Evolutionary conservation across 2,797 vertebrate species (phyloP).

Genomic region (Babyrousa celebensis): DNA sequence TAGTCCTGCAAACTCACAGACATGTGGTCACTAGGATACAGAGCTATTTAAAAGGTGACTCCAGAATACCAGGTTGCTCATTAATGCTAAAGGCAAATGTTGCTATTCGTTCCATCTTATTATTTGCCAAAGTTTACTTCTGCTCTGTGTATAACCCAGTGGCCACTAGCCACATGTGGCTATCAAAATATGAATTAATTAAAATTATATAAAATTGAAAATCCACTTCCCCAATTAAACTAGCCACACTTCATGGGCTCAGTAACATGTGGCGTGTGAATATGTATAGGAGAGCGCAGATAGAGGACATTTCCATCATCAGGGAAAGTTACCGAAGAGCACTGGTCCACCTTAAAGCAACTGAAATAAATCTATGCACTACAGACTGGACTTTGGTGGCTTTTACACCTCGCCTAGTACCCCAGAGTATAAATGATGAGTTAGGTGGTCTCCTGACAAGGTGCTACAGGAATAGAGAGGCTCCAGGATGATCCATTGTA

Average conservation of each 20-base stretch:
- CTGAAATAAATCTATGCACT: constrained; percentile 47
- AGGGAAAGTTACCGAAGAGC: constrained; percentile 3
- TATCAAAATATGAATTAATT: constrained; percentile 64
- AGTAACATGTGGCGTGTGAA: not conserved
- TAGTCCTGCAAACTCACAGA: not conserved
- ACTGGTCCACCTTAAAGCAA: constrained; percentile 15
- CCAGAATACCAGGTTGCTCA: constrained; percentile 11
- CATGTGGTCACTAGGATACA: not conserved
- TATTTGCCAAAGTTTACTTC: constrained; percentile 4
- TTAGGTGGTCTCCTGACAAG: constrained; percentile 37
- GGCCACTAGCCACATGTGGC: constrained; percentile 1
- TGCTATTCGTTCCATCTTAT: constrained; percentile 60
- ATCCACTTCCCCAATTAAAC: constrained; percentile 34
- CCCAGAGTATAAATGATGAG: constrained; percentile 5
- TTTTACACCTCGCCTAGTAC: not conserved
- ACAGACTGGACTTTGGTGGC: not conserved
- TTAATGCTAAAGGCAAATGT: constrained; percentile 64
- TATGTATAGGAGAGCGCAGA: not conserved
- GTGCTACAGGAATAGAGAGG: not conserved
- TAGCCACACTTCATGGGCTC: constrained; percentile 14
- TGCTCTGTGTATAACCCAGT: not conserved
- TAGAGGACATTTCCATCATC: not conserved
- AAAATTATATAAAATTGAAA: constrained; percentile 66
- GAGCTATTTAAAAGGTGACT: not conserved
- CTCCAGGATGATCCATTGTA: not conserved